phyloP scores from a whole-genome alignment of 37 sponge, comb jelly and placozoan genomes.

The Crambe crambe region DNA sequence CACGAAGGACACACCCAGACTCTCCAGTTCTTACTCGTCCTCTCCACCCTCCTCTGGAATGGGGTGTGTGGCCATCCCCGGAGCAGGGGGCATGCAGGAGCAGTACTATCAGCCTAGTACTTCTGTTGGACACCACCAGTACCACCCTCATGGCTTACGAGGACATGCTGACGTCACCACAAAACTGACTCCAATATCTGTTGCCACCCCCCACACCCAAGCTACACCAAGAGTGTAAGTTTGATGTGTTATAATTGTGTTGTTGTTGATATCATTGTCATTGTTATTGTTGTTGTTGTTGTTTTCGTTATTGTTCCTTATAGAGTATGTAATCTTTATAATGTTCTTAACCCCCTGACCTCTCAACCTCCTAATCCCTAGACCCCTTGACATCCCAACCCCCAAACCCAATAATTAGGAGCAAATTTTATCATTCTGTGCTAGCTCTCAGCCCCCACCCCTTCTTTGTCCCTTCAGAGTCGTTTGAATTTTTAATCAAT shows the following conservation, averaged over 20 bases:
- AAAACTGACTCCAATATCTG: no score
- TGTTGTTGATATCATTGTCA: neutral
- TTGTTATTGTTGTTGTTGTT: neutral
- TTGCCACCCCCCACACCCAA: neutral
- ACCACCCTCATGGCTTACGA: no score
- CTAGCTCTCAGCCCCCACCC: slow-evolving; percentile 1
- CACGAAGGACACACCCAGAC: neutral
- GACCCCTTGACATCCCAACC: neutral
- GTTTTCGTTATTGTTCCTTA: neutral
- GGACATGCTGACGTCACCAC: no score
- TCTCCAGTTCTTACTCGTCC: neutral
- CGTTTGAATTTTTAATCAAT: no score
- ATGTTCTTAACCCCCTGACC: neutral
- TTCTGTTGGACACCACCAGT: no score
- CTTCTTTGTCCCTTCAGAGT: slow-evolving; percentile 8
- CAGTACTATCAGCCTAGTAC: neutral
- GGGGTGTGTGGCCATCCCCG: neutral
- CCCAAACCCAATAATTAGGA: no score
- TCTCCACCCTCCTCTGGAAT: neutral
- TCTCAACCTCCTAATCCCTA: neutral
- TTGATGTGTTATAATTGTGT: no score
- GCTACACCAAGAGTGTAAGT: neutral
- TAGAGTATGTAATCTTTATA: no score
- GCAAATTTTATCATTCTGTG: slow-evolving; percentile 14
- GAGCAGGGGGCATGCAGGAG: no score